Base-by-base conservation (phyloP, 2,888 invertebrate species). In the Meghimatium bilineatum region DNA sequence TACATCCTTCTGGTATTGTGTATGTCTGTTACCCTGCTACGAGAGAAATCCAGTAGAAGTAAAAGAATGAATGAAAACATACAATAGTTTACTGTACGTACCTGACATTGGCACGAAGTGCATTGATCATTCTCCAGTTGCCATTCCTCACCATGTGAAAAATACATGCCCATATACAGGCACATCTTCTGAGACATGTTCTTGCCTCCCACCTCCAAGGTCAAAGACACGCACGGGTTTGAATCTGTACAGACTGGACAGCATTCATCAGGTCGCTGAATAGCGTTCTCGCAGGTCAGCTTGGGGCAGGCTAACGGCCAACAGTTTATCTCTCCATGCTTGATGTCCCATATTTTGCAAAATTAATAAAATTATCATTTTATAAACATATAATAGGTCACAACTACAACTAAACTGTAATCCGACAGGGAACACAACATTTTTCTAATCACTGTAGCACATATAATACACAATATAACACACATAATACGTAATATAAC, bases 281-380 rank as follows among this genome's bases (percentile, higher is more conserved):
- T 94, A 6, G 96, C 95, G 89, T 95, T 95, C 85, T 95, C 94
- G 92, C 96, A 96, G 81, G 95, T 94, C 82, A 96, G 94, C 77
- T 95, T 95, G 90, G 96, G 97, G 94, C 97, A 97, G 93, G 96
- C 96, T 93, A 97, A 95, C 91, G 96, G 96, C 96, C 97, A 97
- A 93, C 97, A 97, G 95, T 97, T 97, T 90, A 96, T 96, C 94
- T 97, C 97, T 79, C 97, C 97, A 91, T 96, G 95, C 96, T 96
- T 94, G 56, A 71, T 49, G 32, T n/a, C n/a, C n/a, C n/a, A n/a
- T n/a, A 10, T 23, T n/a, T n/a, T n/a, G n/a, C n/a, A n/a, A n/a
- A 71, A 36, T 14, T 32, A 75, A 12, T 52, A 34, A n/a, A 10
- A 1, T 8, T 1, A 34, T 2, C 34, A 12, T 10, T 67, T 67